Evolutionary conservation across 2,797 vertebrate genomes (phyloP).

Genomic region (Borostomias antarcticus): DNA sequence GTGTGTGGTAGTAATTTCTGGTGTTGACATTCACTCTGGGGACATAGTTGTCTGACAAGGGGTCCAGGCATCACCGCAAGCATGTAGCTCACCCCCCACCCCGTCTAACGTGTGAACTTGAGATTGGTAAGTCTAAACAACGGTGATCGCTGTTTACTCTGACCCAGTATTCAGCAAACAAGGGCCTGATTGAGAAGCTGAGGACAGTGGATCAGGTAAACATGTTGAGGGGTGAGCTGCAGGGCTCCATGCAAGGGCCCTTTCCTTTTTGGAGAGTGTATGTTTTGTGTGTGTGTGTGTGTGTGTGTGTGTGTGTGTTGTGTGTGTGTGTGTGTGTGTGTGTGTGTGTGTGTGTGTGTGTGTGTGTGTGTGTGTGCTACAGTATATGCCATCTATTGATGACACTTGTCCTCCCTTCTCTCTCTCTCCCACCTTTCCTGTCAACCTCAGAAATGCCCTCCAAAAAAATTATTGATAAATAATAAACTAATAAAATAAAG

Average conservation of each 20-base stretch:
- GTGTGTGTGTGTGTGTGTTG: too few relatives aligned
- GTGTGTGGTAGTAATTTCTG: constrained; percentile 52
- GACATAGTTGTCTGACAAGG: constrained; percentile 21
- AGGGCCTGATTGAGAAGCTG: background rate
- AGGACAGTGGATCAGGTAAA: constrained; percentile 16
- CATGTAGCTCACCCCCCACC: constrained; percentile 12
- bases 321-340: background rate
- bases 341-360: constrained; percentile 4
- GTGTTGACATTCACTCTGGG: constrained; percentile 24
- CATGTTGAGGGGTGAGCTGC: background rate
- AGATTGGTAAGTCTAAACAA: constrained; percentile 23
- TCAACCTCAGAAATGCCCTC: too few relatives aligned
- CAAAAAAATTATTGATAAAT: too few relatives aligned
- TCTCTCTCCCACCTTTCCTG: too few relatives aligned
- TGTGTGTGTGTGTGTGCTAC: too few relatives aligned
- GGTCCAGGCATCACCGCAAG: constrained; percentile 21
- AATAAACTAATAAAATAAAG: too few relatives aligned
- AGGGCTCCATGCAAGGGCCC: constrained; percentile 14
- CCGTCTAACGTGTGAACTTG: constrained; percentile 19
- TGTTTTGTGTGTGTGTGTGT: too few relatives aligned
- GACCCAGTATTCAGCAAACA: background rate
- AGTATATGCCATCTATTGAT: too few relatives aligned
- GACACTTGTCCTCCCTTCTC: background rate
- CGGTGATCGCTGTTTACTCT: constrained; percentile 23
- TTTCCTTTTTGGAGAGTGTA: background rate